Conservation (phyloP, 2,113 vertebrate genomes). For the Proteles cristata region DNA sequence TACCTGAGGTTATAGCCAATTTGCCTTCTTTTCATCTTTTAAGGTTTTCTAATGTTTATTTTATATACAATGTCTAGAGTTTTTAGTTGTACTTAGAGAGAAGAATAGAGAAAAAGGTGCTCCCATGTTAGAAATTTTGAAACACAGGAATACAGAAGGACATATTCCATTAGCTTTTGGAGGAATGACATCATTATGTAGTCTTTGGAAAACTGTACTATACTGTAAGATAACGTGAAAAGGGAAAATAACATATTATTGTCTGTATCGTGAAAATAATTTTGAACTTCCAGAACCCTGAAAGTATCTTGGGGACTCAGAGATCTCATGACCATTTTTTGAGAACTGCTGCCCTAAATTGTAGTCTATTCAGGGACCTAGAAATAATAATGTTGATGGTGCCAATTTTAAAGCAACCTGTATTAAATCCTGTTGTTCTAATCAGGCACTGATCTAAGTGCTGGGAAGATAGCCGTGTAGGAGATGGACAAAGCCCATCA, state of each 20-base stretch:
- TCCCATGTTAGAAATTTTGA: slow-evolving; percentile 26
- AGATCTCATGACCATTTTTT: neutral
- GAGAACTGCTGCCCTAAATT: neutral
- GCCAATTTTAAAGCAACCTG: slow-evolving; percentile 41
- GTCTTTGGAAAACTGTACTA: neutral
- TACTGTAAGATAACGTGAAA: neutral
- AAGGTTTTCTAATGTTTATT: slow-evolving; percentile 15
- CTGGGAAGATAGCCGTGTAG: neutral
- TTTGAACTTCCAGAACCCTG: neutral
- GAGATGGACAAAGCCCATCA: slow-evolving; percentile 7
- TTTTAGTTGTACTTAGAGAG: neutral
- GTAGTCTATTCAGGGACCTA: neutral
- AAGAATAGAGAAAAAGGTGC: neutral
- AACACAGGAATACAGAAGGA: neutral
- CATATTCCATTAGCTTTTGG: neutral
- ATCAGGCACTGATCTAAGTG: neutral
- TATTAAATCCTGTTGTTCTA: slow-evolving; percentile 34
- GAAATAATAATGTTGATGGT: slow-evolving; percentile 20
- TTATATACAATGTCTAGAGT: neutral
- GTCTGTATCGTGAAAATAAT: slow-evolving; percentile 4
- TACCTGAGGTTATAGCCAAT: neutral
- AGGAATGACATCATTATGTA: neutral
- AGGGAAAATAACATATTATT: neutral
- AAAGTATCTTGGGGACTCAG: neutral
- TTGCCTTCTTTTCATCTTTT: neutral